Conservation (phyloP, 2,113 vertebrate genomes). For the Carassius auratus region DNA sequence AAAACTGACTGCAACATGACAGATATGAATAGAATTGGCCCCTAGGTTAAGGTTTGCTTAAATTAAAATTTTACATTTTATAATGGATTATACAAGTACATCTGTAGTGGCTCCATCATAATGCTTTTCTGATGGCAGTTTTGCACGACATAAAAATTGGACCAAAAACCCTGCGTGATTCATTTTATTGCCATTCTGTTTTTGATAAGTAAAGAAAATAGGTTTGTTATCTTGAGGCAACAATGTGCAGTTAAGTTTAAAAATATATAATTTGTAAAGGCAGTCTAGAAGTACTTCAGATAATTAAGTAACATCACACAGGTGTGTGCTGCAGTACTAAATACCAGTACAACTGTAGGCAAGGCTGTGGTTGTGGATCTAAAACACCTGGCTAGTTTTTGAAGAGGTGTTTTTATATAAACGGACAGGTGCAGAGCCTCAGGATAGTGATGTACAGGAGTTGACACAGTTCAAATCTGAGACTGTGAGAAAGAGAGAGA, state of each 20-base stretch:
- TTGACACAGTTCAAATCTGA: conserved; percentile 4
- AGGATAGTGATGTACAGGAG: background rate
- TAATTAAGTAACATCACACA: conserved; percentile 2
- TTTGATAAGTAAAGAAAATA: background rate
- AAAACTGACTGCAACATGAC: background rate
- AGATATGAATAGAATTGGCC: background rate
- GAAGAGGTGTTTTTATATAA: conserved; percentile 15
- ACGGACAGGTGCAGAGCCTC: background rate
- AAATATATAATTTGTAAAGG: background rate
- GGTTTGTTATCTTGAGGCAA: conserved; percentile 1
- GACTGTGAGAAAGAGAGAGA: background rate
- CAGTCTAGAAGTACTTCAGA: background rate
- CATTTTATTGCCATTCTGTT: background rate
- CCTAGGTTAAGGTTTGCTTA: background rate
- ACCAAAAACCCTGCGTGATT: background rate
- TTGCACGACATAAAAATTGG: background rate
- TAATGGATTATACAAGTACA: background rate
- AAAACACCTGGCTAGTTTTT: conserved; percentile 17
- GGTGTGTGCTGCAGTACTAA: background rate
- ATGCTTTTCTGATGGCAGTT: background rate
- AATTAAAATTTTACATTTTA: background rate
- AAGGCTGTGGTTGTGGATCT: background rate
- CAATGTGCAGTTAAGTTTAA: background rate
- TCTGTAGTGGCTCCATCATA: background rate
- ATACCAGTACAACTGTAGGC: background rate